Evolutionary conservation across 2,113 vertebrate species (phyloP), one percentile per base, ranked within the genome.

Genomic region (Alethe diademata): DNA sequence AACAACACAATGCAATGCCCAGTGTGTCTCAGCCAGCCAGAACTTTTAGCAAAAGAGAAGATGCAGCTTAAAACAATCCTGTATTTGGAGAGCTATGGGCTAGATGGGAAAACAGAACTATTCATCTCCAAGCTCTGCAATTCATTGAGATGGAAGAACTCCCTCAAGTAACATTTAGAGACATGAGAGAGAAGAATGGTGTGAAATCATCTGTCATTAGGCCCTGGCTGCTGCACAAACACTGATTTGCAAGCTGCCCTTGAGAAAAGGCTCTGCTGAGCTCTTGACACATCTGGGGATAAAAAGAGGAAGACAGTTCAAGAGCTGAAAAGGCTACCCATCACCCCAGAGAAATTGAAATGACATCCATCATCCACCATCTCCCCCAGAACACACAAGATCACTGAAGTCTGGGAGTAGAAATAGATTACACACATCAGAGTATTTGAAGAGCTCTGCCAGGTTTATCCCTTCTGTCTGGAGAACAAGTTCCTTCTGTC

Each of bases 381-480:
- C 25, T 42, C 42, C 61, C 62, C 54, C 10, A 57, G 60, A 76
- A 38, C 23, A 91, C 50, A 35, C n/a, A 47, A 76, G 31, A 47
- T 12, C 16, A 26, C 7, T 86, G 22, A 14, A 35, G 19, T 31
- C 67, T 6, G 4, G 62, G 43, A 35, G 50, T 58, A 42, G 19
- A 73, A 75, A 22, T 0, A 65, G 40, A 16, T 40, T 6, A 96
- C 97, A 0, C 90, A 99, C 99, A 43, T 99, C 98, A 2, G 98
- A 95, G 29, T 99, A 98, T 56, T 95, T 98, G 96, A 99, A 99
- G 29, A 99, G 97, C 97, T 99, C 98, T 0, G 97, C 95, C 74
- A 99, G 98, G 97, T 99, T 99, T 96, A 99, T 99, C 35, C 99
- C 99, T 58, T 99, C 99, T 0, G 99, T 99, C 84, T 98, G 99